Percentiles rank a stretch among this genome's conserved stretches.
phyloP scores from a whole-genome alignment of 2,888 invertebrate genomes.

The Cremastinae sp. region DNA sequence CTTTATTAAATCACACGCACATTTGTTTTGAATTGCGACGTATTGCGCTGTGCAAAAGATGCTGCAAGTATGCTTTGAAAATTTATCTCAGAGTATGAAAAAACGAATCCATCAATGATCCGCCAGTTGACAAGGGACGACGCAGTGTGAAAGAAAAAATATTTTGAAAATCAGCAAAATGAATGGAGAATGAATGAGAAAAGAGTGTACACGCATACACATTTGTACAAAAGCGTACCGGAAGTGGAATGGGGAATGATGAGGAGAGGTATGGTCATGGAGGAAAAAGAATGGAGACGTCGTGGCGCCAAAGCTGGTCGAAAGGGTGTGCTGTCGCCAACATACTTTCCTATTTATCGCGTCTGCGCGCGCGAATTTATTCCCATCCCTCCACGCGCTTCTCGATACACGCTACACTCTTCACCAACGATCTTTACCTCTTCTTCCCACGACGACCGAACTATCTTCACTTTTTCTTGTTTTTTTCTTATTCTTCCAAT shows the following conservation, averaged over 20 bases:
- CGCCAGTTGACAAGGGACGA: neutral
- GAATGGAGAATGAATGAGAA: neutral
- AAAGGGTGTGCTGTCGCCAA: constrained; percentile 39
- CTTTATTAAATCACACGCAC: too few relatives aligned
- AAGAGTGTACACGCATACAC: constrained; percentile 18
- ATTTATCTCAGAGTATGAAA: too few relatives aligned
- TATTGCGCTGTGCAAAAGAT: too few relatives aligned
- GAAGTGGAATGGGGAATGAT: constrained; percentile 1
- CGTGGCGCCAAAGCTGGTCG: constrained; percentile 48
- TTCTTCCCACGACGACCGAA: constrained; percentile 5
- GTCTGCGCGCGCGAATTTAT: constrained; percentile 40
- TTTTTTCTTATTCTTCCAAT: constrained; percentile 38
- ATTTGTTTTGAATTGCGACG: too few relatives aligned
- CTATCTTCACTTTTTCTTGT: neutral
- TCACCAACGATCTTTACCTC: neutral
- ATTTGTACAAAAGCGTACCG: constrained; percentile 43
- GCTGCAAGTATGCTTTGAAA: too few relatives aligned
- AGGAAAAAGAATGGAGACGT: constrained; percentile 56
- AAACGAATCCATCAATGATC: too few relatives aligned
- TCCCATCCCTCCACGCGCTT: constrained; percentile 9
- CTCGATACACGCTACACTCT: neutral
- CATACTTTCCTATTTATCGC: constrained; percentile 54
- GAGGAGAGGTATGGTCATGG: constrained; percentile 30
- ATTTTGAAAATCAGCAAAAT: too few relatives aligned
- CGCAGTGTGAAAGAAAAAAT: too few relatives aligned